Conservation (phyloP, 2,113 vertebrate species). For the Puma concolor region DNA sequence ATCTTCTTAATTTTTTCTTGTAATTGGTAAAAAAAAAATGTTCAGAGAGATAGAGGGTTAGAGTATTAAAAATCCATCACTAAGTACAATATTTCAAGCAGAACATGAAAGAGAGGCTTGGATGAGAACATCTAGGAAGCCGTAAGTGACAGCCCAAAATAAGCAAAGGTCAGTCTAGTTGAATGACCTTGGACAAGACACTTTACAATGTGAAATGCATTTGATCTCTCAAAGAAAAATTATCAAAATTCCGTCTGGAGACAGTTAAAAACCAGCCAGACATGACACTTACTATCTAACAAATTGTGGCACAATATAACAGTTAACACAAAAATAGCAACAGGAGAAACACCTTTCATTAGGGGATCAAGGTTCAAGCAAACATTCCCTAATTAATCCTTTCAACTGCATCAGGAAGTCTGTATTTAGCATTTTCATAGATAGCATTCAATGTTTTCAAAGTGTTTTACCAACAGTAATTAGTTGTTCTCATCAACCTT, state of each 20-base stretch:
- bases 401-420: conserved; percentile 47
- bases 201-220: not conserved
- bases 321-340: conserved; percentile 54
- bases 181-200: not conserved
- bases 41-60: not conserved
- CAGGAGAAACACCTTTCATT: conserved; percentile 58
- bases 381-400: conserved; percentile 59
- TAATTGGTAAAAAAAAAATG: not conserved
- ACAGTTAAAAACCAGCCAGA: conserved; percentile 17
- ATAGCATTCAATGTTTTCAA: conserved; percentile 56
- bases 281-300: not conserved
- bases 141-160: not conserved
- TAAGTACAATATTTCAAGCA: not conserved
- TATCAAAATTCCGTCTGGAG: conserved; percentile 16
- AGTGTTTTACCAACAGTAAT: conserved; percentile 68
- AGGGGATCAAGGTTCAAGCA: conserved; percentile 54
- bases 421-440: conserved; percentile 65
- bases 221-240: not conserved
- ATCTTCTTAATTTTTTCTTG: not conserved
- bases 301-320: conserved; percentile 48
- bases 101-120: not conserved
- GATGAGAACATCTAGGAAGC: not conserved
- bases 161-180: not conserved
- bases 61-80: conserved; percentile 24
- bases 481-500: conserved; percentile 45